Evolutionary conservation across 2,113 vertebrate genomes (phyloP), one percentile per base, ranked within the genome.

Genomic region (Actenoides lindsayi): DNA sequence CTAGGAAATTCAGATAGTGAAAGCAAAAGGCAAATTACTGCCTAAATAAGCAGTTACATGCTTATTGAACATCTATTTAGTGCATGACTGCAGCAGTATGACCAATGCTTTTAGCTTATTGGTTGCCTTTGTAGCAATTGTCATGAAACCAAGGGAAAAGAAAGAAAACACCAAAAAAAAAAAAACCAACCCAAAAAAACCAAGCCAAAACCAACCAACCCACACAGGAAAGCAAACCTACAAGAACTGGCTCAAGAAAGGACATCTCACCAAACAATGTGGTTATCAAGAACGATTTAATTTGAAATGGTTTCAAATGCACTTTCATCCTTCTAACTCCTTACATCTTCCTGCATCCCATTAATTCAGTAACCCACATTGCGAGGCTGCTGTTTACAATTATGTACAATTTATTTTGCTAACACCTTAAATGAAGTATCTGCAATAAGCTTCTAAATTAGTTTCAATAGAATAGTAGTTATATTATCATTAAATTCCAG

Each of bases 361-460:
- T 74, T 94, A 89, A 89, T 89, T 89, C 79, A 62, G 54, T 89
- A 93, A 87, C 28, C 79, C 88, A 85, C 80, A 87, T 62, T 92
- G 79, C 6, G 24, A 94, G 37, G 67, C 65, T 83, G 82, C 75
- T 96, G 76, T 94, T 97, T 93, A 94, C 83, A 92, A 89, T 92
- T 92, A 68, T 75, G 80, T 51, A 87, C 70, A 83, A 86, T 95
- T 92, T 86, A 88, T 96, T 96, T 96, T 96, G 71, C 75, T 96
- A 96, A 86, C 41, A 69, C 79, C 71, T 78, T 95, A 94, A 96
- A 94, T 83, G 37, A 94, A 96, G 74, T 89, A 48, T 75, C 91
- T 96, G 76, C 91, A 96, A 96, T 92, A 96, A 96, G 68, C 64
- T 91, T 93, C 81, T 89, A 95, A 91, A 96, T 96, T 96, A 92